Base-by-base conservation (phyloP, 2,113 vertebrate genomes). In the Phycodurus eques region DNA sequence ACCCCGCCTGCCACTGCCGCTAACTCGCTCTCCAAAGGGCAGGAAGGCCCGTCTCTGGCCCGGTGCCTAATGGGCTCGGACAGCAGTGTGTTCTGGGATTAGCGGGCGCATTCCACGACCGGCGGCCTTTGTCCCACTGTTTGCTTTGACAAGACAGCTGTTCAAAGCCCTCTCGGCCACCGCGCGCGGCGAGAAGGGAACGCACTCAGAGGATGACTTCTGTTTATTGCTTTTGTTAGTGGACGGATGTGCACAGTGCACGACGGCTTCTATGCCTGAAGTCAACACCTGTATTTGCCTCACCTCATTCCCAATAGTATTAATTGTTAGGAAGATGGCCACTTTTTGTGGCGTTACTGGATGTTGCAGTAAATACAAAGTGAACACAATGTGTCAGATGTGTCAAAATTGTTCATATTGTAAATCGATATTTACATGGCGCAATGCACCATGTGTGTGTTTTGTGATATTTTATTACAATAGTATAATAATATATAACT, bases 71-170 rank as follows among this genome's bases (percentile, higher is more conserved):
- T 93, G 83, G 73, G 63, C 76, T 83, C 78, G 35, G 81, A 81
- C 92, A 89, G 89, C 91, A 88, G 91, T 77, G 84, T 85, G 53
- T 85, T 76, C 60, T 84, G 77, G 86, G 90, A 90, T 74, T 85
- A 94, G 72, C 81, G 84, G 90, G 76, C 83, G 83, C 88, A 93
- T 92, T 92, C 89, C 91, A 88, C 67, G 75, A 75, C 60, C 69
- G 59, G 43, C 73, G 15, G 83, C 85, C 82, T 88, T 92, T 39
- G 42, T 67, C 75, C 69, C 86, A 85, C 89, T 90, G 91, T 91
- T 92, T 90, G 83, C 82, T 90, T 88, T 85, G 77, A 83, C 83
- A 88, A 83, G 87, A 88, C 88, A 89, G 92, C 90, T 92, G 90
- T 89, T 90, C 77, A 88, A 88, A 91, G 86, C 80, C 77, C 83